Percentiles rank a stretch among this genome's conserved stretches.
These are phyloP conservation scores for Microcebus tavaratra DNA, from an alignment of 2,113 vertebrate species.

Conservation along the genomic window DNA sequence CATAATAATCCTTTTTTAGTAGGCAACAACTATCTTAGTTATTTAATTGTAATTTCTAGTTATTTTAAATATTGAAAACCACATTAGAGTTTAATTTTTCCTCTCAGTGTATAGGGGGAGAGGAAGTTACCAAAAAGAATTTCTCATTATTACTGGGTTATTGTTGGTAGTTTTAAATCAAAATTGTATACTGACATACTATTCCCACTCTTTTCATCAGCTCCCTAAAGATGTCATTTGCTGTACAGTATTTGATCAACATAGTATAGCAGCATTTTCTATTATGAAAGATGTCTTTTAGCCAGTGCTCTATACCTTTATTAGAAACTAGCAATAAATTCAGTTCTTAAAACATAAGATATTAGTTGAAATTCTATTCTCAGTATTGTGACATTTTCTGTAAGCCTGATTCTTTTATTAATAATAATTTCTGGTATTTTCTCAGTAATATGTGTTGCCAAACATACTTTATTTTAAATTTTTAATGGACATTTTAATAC, in stretches of 20 bases:
- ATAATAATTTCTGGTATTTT: conserved; percentile 37
- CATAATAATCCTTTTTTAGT: conserved; percentile 13
- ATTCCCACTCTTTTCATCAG: not conserved
- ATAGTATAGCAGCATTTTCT: not conserved
- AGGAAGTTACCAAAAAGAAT: not conserved
- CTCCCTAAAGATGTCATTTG: not conserved
- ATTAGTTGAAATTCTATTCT: conserved; percentile 54
- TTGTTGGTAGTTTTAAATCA: not conserved
- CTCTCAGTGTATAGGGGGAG: not conserved
- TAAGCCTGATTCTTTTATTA: conserved; percentile 57
- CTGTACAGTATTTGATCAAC: conserved; percentile 10
- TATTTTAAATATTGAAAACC: conserved; percentile 44
- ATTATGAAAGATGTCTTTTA: conserved; percentile 28
- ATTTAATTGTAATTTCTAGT: conserved; percentile 30
- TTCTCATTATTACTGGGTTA: not conserved
- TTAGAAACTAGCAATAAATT: conserved; percentile 57
- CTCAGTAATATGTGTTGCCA: conserved; percentile 9
- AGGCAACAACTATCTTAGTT: conserved; percentile 9
- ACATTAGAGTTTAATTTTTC: conserved; percentile 17
- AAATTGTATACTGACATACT: not conserved
- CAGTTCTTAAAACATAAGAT: not conserved
- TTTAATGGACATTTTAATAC: conserved; percentile 65
- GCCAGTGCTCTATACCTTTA: conserved; percentile 39
- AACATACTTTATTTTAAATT: conserved; percentile 60
- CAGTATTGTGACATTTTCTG: conserved; percentile 33